These are phyloP conservation scores for Coccyzus lansbergi DNA, from an alignment of 2,797 vertebrate genomes.

Conservation along the genomic window DNA sequence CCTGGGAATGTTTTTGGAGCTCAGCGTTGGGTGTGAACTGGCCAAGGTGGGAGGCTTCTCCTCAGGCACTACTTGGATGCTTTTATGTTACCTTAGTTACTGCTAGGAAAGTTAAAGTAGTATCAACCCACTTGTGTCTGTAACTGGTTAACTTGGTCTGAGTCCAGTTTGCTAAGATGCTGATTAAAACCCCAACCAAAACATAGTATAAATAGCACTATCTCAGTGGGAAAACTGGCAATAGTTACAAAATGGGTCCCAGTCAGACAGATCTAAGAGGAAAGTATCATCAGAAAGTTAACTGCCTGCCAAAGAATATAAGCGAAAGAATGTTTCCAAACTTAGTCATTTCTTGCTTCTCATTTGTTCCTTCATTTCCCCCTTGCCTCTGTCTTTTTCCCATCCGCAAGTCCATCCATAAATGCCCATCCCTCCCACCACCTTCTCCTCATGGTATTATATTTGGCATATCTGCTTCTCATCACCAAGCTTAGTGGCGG, in stretches of 20 bases:
- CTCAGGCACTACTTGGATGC: not conserved
- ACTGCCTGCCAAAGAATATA: not conserved
- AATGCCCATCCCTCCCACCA: not conserved
- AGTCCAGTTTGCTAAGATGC: not conserved
- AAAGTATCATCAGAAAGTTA: not conserved
- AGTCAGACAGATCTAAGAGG: not conserved
- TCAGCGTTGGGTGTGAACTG: accelerated
- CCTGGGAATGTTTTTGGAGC: not conserved
- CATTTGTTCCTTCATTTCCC: not conserved
- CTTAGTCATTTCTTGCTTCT: not conserved
- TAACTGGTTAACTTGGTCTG: not conserved
- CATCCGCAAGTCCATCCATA: not conserved
- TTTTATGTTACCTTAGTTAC: accelerated
- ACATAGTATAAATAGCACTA: accelerated
- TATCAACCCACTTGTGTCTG: accelerated
- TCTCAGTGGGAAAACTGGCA: not conserved
- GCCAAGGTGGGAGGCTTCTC: not conserved
- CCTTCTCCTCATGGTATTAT: not conserved
- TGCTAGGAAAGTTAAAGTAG: not conserved
- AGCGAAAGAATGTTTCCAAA: not conserved
- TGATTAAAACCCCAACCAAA: not conserved
- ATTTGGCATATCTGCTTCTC: not conserved
- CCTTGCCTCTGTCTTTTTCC: not conserved
- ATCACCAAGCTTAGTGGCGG: accelerated
- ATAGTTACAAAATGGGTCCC: not conserved